Conservation (phyloP, 2,797 vertebrate species). For the Manis crassicaudata region DNA sequence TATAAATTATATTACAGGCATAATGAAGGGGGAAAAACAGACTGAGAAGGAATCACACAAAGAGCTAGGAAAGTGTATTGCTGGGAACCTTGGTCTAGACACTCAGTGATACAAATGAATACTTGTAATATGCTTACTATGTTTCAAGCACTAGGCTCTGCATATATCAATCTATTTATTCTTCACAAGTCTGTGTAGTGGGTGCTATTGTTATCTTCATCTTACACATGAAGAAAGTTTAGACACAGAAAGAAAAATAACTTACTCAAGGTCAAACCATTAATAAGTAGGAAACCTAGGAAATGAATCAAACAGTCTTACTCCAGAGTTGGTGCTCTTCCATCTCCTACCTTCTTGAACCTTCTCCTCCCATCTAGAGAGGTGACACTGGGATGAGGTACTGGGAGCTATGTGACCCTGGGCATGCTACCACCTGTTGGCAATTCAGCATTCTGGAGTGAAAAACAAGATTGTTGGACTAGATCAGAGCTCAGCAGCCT, state of each 20-base stretch:
- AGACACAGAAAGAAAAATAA: neutral
- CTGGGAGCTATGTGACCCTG: neutral
- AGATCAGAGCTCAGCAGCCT: neutral
- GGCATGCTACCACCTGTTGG: neutral
- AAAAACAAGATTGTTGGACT: neutral
- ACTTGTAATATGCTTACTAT: neutral
- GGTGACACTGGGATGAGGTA: neutral
- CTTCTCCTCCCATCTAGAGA: neutral
- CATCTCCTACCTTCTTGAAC: no score
- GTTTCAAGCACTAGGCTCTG: neutral
- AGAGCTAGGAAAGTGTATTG: neutral
- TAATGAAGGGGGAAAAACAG: neutral
- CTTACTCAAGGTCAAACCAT: neutral
- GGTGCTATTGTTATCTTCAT: neutral
- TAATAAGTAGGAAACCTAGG: neutral
- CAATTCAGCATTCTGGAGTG: neutral
- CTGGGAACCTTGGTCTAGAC: neutral
- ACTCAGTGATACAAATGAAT: neutral
- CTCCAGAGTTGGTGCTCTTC: neutral
- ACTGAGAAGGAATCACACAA: neutral
- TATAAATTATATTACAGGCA: neutral
- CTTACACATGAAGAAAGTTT: neutral
- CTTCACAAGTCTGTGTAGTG: neutral
- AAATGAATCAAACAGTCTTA: neutral
- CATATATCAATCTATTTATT: neutral